phyloP scores from a whole-genome alignment of 2,888 invertebrate genomes.

The Agrochola macilenta region DNA sequence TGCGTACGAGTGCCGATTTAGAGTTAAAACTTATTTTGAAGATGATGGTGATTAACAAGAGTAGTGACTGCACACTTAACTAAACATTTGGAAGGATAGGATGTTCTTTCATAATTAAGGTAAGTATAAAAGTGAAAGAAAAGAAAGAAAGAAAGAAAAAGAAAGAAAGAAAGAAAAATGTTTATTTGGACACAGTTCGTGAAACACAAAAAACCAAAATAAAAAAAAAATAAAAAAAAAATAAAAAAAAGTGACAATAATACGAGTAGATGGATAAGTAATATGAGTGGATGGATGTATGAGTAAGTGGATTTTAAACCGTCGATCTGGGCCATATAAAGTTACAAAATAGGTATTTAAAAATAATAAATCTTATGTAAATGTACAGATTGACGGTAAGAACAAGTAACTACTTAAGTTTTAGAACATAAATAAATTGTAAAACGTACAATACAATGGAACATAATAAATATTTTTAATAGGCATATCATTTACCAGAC shows the following conservation, averaged over 20 bases:
- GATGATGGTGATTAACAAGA: background rate
- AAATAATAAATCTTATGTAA: background rate
- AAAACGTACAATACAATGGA: background rate
- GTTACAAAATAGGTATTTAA: background rate
- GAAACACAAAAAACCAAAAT: no score
- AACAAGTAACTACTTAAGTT: background rate
- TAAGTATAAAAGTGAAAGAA: background rate
- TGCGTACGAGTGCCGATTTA: background rate
- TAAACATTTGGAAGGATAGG: background rate
- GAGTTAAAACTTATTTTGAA: slow-evolving; percentile 1
- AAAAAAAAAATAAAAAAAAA: no score
- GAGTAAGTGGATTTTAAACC: background rate
- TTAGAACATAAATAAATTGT: background rate
- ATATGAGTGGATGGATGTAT: no score
- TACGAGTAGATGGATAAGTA: no score
- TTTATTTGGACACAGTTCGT: no score
- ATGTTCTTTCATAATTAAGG: background rate
- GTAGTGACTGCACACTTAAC: background rate
- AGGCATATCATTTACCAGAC: slow-evolving; percentile 2
- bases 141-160: no score
- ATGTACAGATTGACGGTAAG: background rate
- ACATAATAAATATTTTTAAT: background rate
- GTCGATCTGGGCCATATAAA: background rate
- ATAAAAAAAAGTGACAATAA: no score
- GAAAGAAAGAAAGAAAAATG: no score